Base-by-base conservation (phyloP, 2,797 vertebrate species). In the Danio choprae region DNA sequence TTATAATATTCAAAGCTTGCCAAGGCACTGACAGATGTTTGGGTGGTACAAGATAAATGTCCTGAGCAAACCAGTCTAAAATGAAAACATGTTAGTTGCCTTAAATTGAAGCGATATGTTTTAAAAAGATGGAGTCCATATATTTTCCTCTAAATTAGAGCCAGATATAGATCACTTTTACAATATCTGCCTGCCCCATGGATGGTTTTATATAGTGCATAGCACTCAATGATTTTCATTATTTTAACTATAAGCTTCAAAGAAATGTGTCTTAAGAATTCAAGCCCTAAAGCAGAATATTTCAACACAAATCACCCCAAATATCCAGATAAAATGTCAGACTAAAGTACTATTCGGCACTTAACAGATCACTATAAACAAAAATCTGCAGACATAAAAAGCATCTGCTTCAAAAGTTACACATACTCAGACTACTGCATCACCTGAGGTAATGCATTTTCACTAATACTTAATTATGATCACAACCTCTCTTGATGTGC, bases 121-220 rank as follows among this genome's bases (percentile, higher is more conserved):
- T 12, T 0, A 11, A 16, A 22, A 13, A 43, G 56, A 74, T 83
- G 68, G 18, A 76, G 18, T 80, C 3, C 53, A 53, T 80, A 73
- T 81, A 63, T 5, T 43, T 75, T 48, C 16, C n/a, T 43, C 36
- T 2, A n/a, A 80, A 41, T 75, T 58, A 59, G 18, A 74, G 74
- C 62, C 71, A 56, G 20, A 64, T 38, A 62, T 56, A 44, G 0
- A 44, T 76, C 70, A 46, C 75, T 86, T 86, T 86, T 70, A 62
- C 74, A 9, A 43, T 51, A 38, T 58, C 15, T 67, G 11, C 15
- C 22, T 13, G 11, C 4, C 51, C 7, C 7, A 18, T 50, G 13
- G 58, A 65, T 46, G 5, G 64, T n/a, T 72, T 67, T 51, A 62
- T 48, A 51, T 29, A 53, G 15, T 77, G 53, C 38, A 4, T 8